Base-by-base conservation (phyloP, 92 coral and sea anemone species). In the Actinernus sp. region DNA sequence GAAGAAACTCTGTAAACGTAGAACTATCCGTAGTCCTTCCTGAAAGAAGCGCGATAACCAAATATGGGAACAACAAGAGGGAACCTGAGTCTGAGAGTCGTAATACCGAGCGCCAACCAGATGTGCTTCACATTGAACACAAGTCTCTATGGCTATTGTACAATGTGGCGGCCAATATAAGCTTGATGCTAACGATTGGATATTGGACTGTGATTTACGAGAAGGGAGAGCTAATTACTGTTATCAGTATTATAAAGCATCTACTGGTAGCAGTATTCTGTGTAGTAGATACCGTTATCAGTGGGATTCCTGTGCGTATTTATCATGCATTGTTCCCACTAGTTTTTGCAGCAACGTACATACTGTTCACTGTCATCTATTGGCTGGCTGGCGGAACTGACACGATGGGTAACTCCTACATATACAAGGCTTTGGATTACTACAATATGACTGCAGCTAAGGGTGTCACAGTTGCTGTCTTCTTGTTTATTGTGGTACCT, bases 401-500 rank as follows among this genome's bases (percentile, higher is more conserved):
- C 5, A 12, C 4, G 5, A 8, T 9, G 10, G 52, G 52, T 4
- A 17, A 45, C 21, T 18, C 52, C 10, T 45, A 45, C 52, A 6
- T 45, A 5, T 45, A 45, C 22, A 45, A 8, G 52, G 11, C 4
- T 4, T 18, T 45, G 4, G 52, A 45, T 18, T 45, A 45, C 21
- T 12, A 45, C 19, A 8, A 12, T 4, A 45, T 45, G 11, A 45
- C 52, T 4, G 22, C 52, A 6, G 21, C 52, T 9, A 18, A 45
- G 8, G 52, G 11, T 17, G 4, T 17, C 5, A 45, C 19, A 6
- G 52, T 45, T 45, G 52, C 22, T 12, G 10, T 45, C 52, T 45
- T 45, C 52, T 45, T 45, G 5, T 45, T 45, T 45, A 7, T 45
- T 45, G 52, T 45, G 17, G 5, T 45, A 4, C 52, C 52, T 45